Evolutionary conservation across 2,113 vertebrate genomes (phyloP), one percentile per base, ranked within the genome.

Genomic region (Maccullochella peelii): DNA sequence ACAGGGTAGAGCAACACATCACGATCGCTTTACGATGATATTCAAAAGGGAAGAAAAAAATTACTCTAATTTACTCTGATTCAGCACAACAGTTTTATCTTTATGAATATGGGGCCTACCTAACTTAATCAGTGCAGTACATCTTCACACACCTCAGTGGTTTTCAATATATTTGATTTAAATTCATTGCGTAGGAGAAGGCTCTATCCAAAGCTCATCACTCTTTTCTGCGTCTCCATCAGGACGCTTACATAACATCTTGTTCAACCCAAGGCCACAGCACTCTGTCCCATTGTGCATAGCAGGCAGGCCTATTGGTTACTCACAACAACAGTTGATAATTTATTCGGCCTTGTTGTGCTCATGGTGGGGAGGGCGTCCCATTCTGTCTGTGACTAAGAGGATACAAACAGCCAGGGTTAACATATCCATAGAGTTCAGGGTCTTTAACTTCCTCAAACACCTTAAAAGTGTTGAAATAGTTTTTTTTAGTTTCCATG

Each of bases 241-340:
- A 73, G 61, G 88, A 49, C n/a, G 74, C 71, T 91, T 87, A 83
- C 57, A 42, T 61, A 88, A 86, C 76, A 69, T 69, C 69, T 79
- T 83, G 78, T 89, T 86, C 57, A 87, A 85, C 88, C 77, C 85
- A 90, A 88, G 78, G 83, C 77, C 59, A 52, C 4, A 80, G 77
- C 70, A 66, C 36, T 82, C 42, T 54, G 30, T 59, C 44, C 63
- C 69, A 82, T 59, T 83, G 76, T 80, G 78, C 21, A 63, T 5
- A 71, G 49, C 79, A 0, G 44, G 49, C 79, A 0, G 44, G 47
- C 44, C 62, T 49, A 80, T 58, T 66, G 55, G 67, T 80, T 73
- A 58, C 57, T 84, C 52, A 75, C 40, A 73, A 1, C 59, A 78
- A 78, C 69, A 42, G 25, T 23, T 70, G 63, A 74, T 78, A 21